A percentile compares a stretch with the other conserved stretches of the same genome.
phyloP scores from a whole-genome alignment of 2,888 invertebrate species.

The Zaprionus obscuricornis region DNA sequence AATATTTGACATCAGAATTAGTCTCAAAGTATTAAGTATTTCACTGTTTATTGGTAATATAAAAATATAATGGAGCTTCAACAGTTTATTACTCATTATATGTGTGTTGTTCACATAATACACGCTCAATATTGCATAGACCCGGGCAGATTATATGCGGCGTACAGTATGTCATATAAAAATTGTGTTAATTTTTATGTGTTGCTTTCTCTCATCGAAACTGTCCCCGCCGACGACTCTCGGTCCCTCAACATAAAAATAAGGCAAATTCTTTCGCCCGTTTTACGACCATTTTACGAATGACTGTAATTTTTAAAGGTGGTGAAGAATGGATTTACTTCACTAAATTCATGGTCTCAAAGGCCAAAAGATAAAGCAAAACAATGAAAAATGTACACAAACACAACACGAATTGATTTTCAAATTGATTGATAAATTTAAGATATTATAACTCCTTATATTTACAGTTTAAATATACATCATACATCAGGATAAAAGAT shows the following conservation, averaged over 20 bases:
- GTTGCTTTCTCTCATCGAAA: conserved; percentile 58
- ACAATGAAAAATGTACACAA: conserved; percentile 13
- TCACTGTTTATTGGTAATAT: conserved; percentile 69
- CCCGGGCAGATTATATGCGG: conserved; percentile 41
- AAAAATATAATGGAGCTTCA: conserved; percentile 59
- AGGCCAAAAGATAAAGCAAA: not conserved
- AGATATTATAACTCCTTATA: conserved; percentile 48
- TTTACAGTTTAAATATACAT: conserved; percentile 22
- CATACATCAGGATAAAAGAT: conserved; percentile 9
- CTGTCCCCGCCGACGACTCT: not conserved
- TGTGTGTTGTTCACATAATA: conserved; percentile 55
- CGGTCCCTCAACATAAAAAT: conserved; percentile 44
- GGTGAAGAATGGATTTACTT: conserved; percentile 44
- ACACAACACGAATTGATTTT: conserved; percentile 51
- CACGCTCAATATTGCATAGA: conserved; percentile 57
- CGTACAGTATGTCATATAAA: conserved; percentile 75
- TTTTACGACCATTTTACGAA: conserved; percentile 60
- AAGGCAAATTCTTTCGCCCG: conserved; percentile 44
- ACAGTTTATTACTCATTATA: conserved; percentile 50
- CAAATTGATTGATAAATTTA: conserved; percentile 72
- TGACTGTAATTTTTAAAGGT: conserved; percentile 68
- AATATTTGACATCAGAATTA: no score
- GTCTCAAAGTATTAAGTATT: conserved; percentile 45
- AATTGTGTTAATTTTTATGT: conserved; percentile 75
- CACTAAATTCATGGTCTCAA: conserved; percentile 42